A percentile compares a stretch with the other conserved stretches of the same genome.
Evolutionary conservation across 1,140 invertebrate genomes (phyloP).

Genomic region (roundworm (Caenorhabditis elegans)): WBcel235 BX284605.5:11680501-11681000

Average conservation of each 20-base stretch:
- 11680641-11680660: slow-evolving; percentile 29
- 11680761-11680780: slow-evolving; percentile 22
- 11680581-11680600: slow-evolving; percentile 18
- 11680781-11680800: slow-evolving; percentile 1
- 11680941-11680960: slow-evolving; percentile 25
- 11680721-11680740: slow-evolving; percentile 16
- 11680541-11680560: slow-evolving; percentile 30
- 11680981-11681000: slow-evolving; percentile 27
- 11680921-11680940: slow-evolving; percentile 19
- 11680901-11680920: slow-evolving; percentile 16
- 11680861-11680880: background rate
- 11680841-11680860: background rate
- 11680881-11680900: background rate
- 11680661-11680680: slow-evolving; percentile 3
- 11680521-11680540: slow-evolving; percentile 28
- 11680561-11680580: slow-evolving; percentile 18
- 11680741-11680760: slow-evolving; percentile 29
- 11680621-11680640: too few species aligned
- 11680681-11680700: background rate
- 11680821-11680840: background rate
- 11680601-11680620: slow-evolving; percentile 15
- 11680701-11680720: slow-evolving; percentile 11
- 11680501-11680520: slow-evolving; percentile 1
- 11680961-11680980: background rate
- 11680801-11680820: background rate